Conservation (phyloP, 2,888 invertebrate species). For the Conistra vaccinii region DNA sequence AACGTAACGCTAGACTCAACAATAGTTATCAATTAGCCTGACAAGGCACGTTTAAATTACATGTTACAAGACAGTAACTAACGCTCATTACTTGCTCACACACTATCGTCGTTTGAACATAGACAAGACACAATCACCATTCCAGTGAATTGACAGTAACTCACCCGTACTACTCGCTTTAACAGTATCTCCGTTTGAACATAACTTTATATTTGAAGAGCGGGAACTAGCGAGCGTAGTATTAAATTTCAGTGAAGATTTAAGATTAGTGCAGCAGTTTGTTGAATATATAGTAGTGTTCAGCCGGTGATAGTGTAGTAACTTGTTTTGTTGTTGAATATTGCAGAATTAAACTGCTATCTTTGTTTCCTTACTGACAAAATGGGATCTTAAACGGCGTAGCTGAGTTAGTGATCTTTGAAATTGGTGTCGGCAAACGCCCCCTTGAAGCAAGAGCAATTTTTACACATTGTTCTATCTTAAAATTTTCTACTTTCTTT, state of each 20-base stretch:
- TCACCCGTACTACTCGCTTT: constrained; percentile 21
- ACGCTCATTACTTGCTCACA: not conserved
- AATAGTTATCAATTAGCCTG: constrained; percentile 13
- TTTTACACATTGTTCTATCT: not conserved
- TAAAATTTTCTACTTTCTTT: too few relatives aligned
- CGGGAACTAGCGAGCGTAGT: constrained; percentile 37
- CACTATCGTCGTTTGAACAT: not conserved
- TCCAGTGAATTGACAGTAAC: constrained; percentile 42
- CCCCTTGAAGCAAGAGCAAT: not conserved
- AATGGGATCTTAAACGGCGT: constrained; percentile 27
- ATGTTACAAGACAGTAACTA: not conserved
- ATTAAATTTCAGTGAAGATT: constrained; percentile 62
- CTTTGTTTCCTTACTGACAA: constrained; percentile 18
- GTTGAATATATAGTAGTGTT: constrained; percentile 56
- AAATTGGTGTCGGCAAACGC: not conserved
- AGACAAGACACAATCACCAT: constrained; percentile 28
- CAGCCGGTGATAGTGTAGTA: constrained; percentile 17
- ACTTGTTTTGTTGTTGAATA: constrained; percentile 48
- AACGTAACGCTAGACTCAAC: not conserved
- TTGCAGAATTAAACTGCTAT: constrained; percentile 35
- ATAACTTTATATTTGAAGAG: constrained; percentile 60
- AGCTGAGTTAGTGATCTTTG: constrained; percentile 13
- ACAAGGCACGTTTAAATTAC: constrained; percentile 26
- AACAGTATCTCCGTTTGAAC: constrained; percentile 38
- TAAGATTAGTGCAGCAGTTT: constrained; percentile 54